phyloP scores from a whole-genome alignment of 2,888 invertebrate species.

The Cryptocephalus primarius region DNA sequence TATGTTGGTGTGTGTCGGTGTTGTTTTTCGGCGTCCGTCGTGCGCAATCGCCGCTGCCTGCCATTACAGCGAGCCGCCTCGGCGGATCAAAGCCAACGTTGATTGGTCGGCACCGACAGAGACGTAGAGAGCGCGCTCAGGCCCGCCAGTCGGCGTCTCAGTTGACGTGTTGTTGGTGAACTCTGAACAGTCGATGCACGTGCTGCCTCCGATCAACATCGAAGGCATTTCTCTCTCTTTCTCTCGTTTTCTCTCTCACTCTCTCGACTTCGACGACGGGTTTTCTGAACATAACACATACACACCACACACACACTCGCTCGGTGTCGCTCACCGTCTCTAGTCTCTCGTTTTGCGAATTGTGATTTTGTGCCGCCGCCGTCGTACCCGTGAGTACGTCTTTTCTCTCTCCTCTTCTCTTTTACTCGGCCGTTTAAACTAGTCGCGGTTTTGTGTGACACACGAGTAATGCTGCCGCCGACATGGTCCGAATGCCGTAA shows the following conservation, averaged over 20 bases:
- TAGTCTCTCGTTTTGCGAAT: no score
- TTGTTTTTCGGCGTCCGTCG: conserved; percentile 30
- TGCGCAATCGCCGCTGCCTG: conserved; percentile 58
- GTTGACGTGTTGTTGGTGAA: conserved; percentile 15
- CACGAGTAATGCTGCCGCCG: conserved; percentile 3
- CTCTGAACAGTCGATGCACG: background rate
- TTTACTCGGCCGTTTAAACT: background rate
- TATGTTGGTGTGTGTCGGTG: background rate
- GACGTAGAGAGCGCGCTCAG: conserved; percentile 36
- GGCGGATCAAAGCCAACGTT: conserved; percentile 34
- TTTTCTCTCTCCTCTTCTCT: background rate
- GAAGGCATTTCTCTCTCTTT: background rate
- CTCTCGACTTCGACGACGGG: background rate
- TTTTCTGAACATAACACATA: background rate
- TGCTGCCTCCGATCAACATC: conserved; percentile 9
- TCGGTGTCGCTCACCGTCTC: conserved; percentile 9
- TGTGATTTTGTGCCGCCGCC: no score
- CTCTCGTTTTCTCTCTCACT: background rate
- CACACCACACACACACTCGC: background rate
- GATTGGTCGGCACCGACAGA: conserved; percentile 39
- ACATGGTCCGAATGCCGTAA: conserved; percentile 14
- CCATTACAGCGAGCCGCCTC: conserved; percentile 40
- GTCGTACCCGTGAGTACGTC: background rate
- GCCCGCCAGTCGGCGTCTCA: conserved; percentile 27
- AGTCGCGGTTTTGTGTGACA: conserved; percentile 1